Evolutionary conservation across 2,797 vertebrate species (phyloP).

Genomic region (Gobionotothen gibberifrons): DNA sequence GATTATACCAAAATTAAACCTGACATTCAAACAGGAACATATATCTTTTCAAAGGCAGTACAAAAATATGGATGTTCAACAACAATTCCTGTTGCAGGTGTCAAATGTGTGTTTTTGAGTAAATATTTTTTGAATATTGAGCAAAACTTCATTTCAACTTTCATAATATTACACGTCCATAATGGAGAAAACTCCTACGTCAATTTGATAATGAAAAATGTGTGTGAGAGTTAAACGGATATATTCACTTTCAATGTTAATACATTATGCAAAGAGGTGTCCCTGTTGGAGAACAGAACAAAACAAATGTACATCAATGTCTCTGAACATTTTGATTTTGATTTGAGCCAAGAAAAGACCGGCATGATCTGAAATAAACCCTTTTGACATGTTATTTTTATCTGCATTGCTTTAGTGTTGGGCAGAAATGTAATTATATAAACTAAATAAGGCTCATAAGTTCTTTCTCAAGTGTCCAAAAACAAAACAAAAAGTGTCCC

Average conservation of each 20-base stretch:
- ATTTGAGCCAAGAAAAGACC: constrained; percentile 2
- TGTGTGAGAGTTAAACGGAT: constrained; percentile 11
- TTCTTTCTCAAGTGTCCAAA: neutral
- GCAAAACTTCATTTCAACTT: constrained; percentile 13
- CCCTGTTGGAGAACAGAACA: neutral
- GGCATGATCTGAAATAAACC: constrained; percentile 1
- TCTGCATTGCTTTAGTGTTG: neutral
- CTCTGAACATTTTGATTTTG: constrained; percentile 10
- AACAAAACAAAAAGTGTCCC: neutral
- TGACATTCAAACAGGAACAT: constrained; percentile 22
- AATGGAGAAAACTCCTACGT: constrained; percentile 1
- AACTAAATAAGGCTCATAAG: neutral
- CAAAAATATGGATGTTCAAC: constrained; percentile 12
- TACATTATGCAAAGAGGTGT: constrained; percentile 11
- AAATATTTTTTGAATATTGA: constrained; percentile 1
- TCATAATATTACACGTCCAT: constrained; percentile 14
- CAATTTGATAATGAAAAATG: constrained; percentile 3
- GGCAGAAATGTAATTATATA: constrained; percentile 2
- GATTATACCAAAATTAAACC: constrained; percentile 14
- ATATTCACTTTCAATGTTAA: constrained; percentile 7
- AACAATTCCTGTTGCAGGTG: constrained; percentile 1
- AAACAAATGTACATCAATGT: neutral
- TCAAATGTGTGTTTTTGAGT: constrained; percentile 22
- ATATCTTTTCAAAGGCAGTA: constrained; percentile 13
- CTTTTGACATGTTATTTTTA: neutral